These are phyloP conservation scores for Aplodontia rufa DNA, from an alignment of 2,113 vertebrate genomes.

Conservation along the genomic window DNA sequence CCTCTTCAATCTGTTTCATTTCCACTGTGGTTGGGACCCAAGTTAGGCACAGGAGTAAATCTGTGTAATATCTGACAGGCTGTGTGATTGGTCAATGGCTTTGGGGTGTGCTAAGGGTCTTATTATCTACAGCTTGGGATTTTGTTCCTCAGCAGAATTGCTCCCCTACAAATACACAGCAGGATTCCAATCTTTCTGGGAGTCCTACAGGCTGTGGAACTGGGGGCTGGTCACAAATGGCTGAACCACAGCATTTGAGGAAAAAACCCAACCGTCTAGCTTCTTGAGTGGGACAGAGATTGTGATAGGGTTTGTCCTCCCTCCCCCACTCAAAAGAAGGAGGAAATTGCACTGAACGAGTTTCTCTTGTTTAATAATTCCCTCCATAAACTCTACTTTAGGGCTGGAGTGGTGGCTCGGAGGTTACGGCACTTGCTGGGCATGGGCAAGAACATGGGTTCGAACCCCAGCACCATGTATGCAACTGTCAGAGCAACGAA, in stretches of 20 bases:
- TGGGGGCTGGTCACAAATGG: neutral
- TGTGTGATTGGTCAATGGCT: neutral
- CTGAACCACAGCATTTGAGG: neutral
- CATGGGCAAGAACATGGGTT: no score
- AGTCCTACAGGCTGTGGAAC: neutral
- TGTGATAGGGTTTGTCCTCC: neutral
- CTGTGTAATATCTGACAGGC: neutral
- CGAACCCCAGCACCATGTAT: no score
- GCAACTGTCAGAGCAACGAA: no score
- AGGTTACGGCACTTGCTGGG: no score
- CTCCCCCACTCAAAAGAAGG: neutral
- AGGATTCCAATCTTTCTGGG: neutral
- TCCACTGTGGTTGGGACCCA: neutral
- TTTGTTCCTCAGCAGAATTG: neutral
- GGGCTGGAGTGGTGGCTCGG: no score
- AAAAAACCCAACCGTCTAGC: neutral
- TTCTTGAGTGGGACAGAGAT: slow-evolving; percentile 1
- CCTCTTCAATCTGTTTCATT: neutral
- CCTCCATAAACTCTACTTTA: neutral
- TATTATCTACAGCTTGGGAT: neutral
- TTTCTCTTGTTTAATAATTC: neutral
- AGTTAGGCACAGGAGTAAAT: neutral
- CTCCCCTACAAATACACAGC: neutral
- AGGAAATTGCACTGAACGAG: neutral
- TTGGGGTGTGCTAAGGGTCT: neutral